Evolutionary conservation across 2,888 invertebrate genomes (phyloP), one percentile per base, ranked within the genome.

Genomic region (Amphipyra tragopoginis): DNA sequence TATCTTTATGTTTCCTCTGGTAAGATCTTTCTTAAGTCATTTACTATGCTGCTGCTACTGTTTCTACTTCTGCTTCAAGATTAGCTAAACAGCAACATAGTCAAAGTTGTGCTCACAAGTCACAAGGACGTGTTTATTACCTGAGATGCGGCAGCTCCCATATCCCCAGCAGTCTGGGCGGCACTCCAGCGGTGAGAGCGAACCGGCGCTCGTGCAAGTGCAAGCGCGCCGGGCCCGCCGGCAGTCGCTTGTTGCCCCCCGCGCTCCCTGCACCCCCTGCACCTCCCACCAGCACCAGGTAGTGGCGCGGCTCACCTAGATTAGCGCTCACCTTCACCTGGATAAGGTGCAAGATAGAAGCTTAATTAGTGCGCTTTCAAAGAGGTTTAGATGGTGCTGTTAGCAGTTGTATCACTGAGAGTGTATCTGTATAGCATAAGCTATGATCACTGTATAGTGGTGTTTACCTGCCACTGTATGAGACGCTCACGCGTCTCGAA

Each of bases 401-500:
- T 21, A 21, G 21, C 21, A 21, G 21, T 21, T 21, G 21, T 21
- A 21, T 21, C 21, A 2, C 21, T 21, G 21, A 21, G 21, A 21
- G 21, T 21, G n/a, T n/a, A n/a, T n/a, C n/a, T n/a, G n/a, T 3
- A 21, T 21, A n/a, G n/a, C n/a, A 21, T 21, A 21, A 21, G 21
- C 21, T 21, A 3, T 3, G 21, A 21, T 21, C 21, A 21, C 3
- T 33, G 33, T 33, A 33, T 8, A 33, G 33, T 33, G 3, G 21
- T 21, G 21, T 3, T 36, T 15, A 85, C 95, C 95, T 98, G 98
- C 98, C 98, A 98, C 92, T 98, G 98, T 86, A 98, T 97, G 79
- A 98, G 96, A 38, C 97, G 95, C 92, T 98, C 98, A 71, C 98
- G 95, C 62, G 97, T 97, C 89, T 98, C 98, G 90, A 98, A 98